Base-by-base conservation (phyloP, 2,797 vertebrate genomes). In the Myotis findleyi region DNA sequence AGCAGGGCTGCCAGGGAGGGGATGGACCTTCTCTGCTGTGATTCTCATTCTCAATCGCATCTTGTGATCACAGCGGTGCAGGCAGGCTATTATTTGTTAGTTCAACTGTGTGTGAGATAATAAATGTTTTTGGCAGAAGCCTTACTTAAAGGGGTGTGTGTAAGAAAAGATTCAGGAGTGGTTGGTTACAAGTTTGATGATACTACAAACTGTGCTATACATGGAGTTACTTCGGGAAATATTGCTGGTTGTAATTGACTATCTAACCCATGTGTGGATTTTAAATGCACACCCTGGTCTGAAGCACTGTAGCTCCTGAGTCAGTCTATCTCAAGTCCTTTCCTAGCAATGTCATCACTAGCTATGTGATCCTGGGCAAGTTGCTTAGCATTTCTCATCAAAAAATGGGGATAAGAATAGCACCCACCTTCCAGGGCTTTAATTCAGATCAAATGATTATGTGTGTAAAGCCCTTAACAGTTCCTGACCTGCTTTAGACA, bases 71-170 rank as follows among this genome's bases (percentile, higher is more conserved):
- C 75, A 30, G 79, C 17, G 41, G 47, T 51, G 51, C 18, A 87
- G 80, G 77, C 93, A 87, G 87, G 72, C 93, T 94, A 10, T 87
- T 59, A 89, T 95, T 75, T 94, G 27, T 96, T 10, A 87, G 93
- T 82, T 95, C 41, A 81, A 23, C 81, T 72, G 72, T 91, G 57
- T 21, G 27, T 82, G 92, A 95, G 87, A 92, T 87, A 87, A 85
- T 93, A 91, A 66, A 1, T 55, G 25, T 90, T 95, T 92, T 95
- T 68, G 93, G 95, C 69, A 86, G 89, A 82, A 72, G 73, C 5
- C 91, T 89, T 12, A 30, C 92, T 88, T 72, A 68, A 73, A 49
- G 1, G 68, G 89, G 62, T 96, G n/a, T 55, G 20, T 90, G 76
- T 87, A 33, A 69, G 0, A 83, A 44, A 93, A 96, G 66, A 80